phyloP scores from a whole-genome alignment of 2,113 vertebrate species.

The Irena cyanogastra region DNA sequence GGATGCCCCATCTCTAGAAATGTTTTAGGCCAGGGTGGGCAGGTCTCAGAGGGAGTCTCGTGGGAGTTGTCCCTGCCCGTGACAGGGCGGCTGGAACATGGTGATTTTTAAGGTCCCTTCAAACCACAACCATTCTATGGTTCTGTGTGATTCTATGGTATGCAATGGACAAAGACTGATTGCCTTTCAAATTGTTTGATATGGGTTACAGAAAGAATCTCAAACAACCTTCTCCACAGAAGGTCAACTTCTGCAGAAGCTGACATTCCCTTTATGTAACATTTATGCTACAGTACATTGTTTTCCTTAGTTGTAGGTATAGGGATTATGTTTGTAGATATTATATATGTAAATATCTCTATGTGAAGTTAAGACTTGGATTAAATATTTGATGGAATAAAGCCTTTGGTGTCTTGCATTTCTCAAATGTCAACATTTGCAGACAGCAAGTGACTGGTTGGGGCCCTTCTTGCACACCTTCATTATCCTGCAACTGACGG shows the following conservation, averaged over 20 bases:
- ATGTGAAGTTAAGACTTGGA: neutral
- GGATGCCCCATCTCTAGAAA: neutral
- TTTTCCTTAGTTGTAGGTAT: neutral
- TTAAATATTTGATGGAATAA: neutral
- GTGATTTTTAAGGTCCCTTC: neutral
- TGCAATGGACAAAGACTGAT: neutral
- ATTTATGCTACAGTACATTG: neutral
- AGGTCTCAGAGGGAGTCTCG: neutral
- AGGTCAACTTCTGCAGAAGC: neutral
- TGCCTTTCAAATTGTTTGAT: neutral
- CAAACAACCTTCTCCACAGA: neutral
- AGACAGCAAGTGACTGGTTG: neutral
- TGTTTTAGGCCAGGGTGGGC: neutral
- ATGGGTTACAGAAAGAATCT: neutral
- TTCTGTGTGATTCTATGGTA: neutral
- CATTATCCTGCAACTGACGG: neutral
- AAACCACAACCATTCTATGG: neutral
- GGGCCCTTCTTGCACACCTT: neutral
- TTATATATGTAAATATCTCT: neutral
- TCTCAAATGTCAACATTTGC: neutral
- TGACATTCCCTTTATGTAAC: neutral
- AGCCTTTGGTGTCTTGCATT: neutral
- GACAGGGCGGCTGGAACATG: rapidly evolving
- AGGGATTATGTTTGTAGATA: neutral
- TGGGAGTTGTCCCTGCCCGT: too few species aligned